Base-by-base conservation (phyloP, 2,888 invertebrate species). In the Diabrotica balteata region DNA sequence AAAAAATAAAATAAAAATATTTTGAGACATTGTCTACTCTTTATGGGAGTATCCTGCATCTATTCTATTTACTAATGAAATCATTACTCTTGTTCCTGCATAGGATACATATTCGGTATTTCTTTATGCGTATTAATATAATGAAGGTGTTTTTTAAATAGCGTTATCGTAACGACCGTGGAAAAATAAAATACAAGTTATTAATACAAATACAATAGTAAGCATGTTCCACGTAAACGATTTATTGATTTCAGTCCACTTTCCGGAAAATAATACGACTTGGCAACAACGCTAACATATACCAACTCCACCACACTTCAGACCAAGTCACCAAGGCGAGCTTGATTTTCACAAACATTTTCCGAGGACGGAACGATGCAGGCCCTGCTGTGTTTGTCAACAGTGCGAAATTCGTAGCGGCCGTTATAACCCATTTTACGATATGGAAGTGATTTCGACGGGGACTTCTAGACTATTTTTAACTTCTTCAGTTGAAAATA, bases 401-500 rank as follows among this genome's bases (percentile, higher is more conserved):
- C 86, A 87, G 87, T 86, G 86, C 86, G 79, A 86, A 85, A 86
- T 86, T 84, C 86, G 85, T 86, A 85, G 86, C 86, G 84, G 85
- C 79, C 80, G 80, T 78, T 77, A 77, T 73, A 73, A 75, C 59
- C 67, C 73, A 69, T 67, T 74, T 69, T 71, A 76, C 77, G 77
- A 75, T 71, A 81, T 81, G 81, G 81, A 81, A 79, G 76, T 75
- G 73, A 80, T 78, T 77, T 72, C 79, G 61, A 74, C 76, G 71
- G 78, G 85, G 85, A 84, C 86, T 82, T 91, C 92, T 82, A 92
- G 91, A 87, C 88, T 94, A 86, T 93, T 94, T 87, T 87, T 90
- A 87, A 91, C 91, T 84, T 90, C 92, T 83, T 88, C 90, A 83
- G 91, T 94, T 85, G 94, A 94, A 89, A 91, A 90, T 87, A 93